phyloP scores from a whole-genome alignment of 2,113 vertebrate genomes.

The Tyto alba region DNA sequence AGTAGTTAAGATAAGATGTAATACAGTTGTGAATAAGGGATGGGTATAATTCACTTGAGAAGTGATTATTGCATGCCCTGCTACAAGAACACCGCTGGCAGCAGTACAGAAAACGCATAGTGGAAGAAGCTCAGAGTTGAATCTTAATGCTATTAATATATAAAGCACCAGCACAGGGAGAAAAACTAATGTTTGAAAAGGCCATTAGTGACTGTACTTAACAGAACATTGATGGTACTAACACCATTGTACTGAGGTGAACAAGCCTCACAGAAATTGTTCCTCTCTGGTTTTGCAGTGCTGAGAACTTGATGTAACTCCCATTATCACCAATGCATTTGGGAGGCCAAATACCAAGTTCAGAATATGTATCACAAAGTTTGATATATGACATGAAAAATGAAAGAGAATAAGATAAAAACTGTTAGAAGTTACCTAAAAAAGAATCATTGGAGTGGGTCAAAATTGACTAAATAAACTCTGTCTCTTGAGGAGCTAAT shows the following conservation, averaged over 20 bases:
- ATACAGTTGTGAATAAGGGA: not conserved
- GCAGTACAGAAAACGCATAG: not conserved
- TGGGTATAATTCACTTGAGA: not conserved
- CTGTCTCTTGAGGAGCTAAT: not conserved
- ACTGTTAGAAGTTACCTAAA: not conserved
- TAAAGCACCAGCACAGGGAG: not conserved
- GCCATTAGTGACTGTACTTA: not conserved
- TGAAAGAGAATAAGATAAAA: not conserved
- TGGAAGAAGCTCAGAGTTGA: not conserved
- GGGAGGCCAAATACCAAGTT: not conserved
- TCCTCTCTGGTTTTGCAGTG: not conserved
- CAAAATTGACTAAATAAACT: not conserved
- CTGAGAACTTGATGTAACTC: not conserved
- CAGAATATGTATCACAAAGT: not conserved
- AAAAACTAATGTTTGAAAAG: not conserved
- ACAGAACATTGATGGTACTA: not conserved
- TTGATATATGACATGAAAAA: not conserved
- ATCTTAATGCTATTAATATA: not conserved
- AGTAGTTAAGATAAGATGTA: not conserved
- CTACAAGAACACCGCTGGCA: not conserved
- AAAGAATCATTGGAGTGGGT: not conserved
- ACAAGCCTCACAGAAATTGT: not conserved
- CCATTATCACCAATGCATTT: not conserved
- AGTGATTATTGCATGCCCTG: not conserved
- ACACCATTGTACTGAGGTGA: fast-evolving